Conservation (phyloP, 2,888 invertebrate genomes). For the Tenthredo distinguenda region DNA sequence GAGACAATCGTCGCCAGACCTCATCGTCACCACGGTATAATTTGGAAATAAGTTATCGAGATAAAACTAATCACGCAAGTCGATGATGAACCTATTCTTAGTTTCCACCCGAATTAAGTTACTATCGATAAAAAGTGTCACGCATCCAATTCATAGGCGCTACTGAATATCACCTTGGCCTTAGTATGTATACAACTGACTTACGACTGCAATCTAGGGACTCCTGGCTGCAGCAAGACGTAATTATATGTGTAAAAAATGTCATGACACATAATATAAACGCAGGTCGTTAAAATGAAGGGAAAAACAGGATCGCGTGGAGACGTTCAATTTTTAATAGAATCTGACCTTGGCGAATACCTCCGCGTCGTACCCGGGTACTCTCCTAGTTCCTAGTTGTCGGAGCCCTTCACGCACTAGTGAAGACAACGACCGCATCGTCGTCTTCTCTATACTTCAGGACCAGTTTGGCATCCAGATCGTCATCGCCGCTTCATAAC, state of each 20-base stretch:
- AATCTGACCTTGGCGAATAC: slow-evolving; percentile 40
- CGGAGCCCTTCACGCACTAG: slow-evolving; percentile 41
- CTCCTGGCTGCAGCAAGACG: background rate
- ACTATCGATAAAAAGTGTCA: background rate
- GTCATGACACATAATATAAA: slow-evolving; percentile 48
- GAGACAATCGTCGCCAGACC: slow-evolving; percentile 22
- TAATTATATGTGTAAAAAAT: slow-evolving; percentile 43
- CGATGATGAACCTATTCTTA: background rate
- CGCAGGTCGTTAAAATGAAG: slow-evolving; percentile 46
- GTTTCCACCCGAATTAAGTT: background rate
- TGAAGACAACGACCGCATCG: slow-evolving; percentile 48
- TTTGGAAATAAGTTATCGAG: background rate
- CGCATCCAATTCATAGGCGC: background rate
- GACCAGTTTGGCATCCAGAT: slow-evolving; percentile 36
- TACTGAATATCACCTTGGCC: background rate
- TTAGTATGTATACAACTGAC: background rate
- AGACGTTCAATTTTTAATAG: slow-evolving; percentile 38
- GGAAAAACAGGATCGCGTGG: slow-evolving; percentile 49
- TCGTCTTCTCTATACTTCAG: slow-evolving; percentile 26
- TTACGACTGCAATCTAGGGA: background rate
- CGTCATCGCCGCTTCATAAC: slow-evolving; percentile 49
- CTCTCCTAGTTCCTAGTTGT: slow-evolving; percentile 45
- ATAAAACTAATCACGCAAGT: background rate
- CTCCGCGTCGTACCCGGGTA: background rate
- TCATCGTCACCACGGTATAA: background rate